Percentiles rank a stretch among this genome's conserved stretches.
Conservation (phyloP, 2,888 invertebrate species). For the Slavum lentiscoides region DNA sequence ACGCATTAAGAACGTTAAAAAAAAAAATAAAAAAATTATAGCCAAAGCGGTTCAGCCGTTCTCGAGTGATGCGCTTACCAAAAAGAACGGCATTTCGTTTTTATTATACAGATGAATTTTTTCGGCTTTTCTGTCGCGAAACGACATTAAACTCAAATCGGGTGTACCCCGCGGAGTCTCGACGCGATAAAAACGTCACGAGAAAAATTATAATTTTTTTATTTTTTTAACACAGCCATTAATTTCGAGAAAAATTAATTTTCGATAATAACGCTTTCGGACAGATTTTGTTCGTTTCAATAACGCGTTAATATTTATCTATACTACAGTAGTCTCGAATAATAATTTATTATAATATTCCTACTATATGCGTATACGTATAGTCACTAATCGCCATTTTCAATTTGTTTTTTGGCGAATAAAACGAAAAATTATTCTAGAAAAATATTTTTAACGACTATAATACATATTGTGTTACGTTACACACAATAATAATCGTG, state of each 20-base stretch:
- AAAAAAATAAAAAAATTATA: no score
- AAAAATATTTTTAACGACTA: no score
- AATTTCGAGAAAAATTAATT: conserved; percentile 5
- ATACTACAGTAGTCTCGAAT: no score
- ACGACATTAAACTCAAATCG: conserved; percentile 1
- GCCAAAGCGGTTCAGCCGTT: conserved; percentile 15
- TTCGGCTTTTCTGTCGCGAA: not conserved
- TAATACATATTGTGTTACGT: no score
- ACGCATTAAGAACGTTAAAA: no score
- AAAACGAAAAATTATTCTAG: no score
- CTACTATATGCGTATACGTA: no score
- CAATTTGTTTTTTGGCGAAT: no score
- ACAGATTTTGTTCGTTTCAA: not conserved
- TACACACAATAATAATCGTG: no score
- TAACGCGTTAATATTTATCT: not conserved
- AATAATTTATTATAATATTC: not conserved
- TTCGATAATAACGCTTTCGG: not conserved
- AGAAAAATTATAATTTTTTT: conserved; percentile 13
- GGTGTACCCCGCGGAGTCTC: not conserved
- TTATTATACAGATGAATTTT: not conserved
- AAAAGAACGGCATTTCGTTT: not conserved
- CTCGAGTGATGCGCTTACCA: no score
- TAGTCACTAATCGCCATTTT: no score
- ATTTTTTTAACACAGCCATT: conserved; percentile 16
- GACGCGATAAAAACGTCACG: not conserved